Evolutionary conservation across 2,888 invertebrate genomes (phyloP).

Genomic region (Bugula neritina): DNA sequence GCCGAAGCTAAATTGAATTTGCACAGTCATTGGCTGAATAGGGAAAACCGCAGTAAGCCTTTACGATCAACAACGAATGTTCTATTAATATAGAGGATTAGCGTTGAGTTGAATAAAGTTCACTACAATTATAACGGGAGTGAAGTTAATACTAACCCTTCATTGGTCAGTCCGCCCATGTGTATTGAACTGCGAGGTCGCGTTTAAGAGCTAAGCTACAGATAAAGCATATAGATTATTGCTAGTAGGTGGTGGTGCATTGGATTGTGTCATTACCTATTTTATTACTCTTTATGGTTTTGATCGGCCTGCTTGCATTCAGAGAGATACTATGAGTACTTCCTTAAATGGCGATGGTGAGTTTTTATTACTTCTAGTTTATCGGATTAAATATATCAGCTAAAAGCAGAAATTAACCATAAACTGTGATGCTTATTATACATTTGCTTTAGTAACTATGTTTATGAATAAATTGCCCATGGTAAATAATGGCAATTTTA

Average conservation of each 20-base stretch:
- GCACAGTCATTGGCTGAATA: background rate
- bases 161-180: conserved; percentile 24
- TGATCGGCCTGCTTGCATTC: background rate
- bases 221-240: conserved; percentile 18
- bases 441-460: too few species aligned
- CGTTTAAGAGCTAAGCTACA: conserved; percentile 6
- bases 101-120: background rate
- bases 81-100: conserved; percentile 23
- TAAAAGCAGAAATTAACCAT: too few species aligned
- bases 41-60: conserved; percentile 8
- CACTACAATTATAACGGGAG: background rate
- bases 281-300: conserved; percentile 11
- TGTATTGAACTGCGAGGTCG: conserved; percentile 8
- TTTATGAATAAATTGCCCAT: too few species aligned
- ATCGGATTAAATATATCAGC: too few species aligned
- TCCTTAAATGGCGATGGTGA: conserved; percentile 25
- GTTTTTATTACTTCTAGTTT: too few species aligned
- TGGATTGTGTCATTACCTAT: background rate
- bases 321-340: background rate
- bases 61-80: conserved; percentile 8
- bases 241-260: conserved; percentile 23
- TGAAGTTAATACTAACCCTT: background rate
- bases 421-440: too few species aligned
- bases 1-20: background rate
- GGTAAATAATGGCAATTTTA: too few species aligned